Evolutionary conservation across 2,113 vertebrate genomes (phyloP), one percentile per base, ranked within the genome.

Genomic region (Syngnathoides biaculeatus): DNA sequence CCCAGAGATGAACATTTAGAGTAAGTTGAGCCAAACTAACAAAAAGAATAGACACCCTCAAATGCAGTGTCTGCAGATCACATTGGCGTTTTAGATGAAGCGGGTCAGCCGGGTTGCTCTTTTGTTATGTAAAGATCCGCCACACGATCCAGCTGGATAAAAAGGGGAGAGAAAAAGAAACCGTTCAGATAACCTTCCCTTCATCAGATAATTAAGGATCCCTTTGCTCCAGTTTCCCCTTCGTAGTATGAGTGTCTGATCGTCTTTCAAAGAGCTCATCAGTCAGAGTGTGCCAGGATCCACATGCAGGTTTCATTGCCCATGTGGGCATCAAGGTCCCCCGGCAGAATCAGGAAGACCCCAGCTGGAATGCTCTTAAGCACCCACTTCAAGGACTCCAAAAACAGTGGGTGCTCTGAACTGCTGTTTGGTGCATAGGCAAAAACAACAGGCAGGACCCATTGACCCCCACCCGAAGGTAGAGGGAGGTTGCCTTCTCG

Each of bases 101-200:
- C 70, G 38, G 68, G 72, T 71, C 61, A 42, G 85, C 70, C 84
- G 75, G 82, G 84, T 74, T 77, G 84, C 84, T 90, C 91, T 92
- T 93, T 93, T 92, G 78, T 91, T 90, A 92, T 91, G 90, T 92
- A 92, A 92, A 93, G 86, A 84, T 82, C 62, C 67, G 90, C 85
- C 84, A 93, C 91, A 80, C 87, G 89, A 88, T 90, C 90, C 84
- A 59, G 55, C 53, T n/a, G 79, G 66, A 89, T 87, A 87, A 91
- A 62, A 88, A 88, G 81, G 87, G 83, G 87, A 73, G 87, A 71
- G 89, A 86, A 92, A 89, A 91, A 90, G 87, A 91, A 86, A 82
- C 82, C 86, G 85, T 91, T 89, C 89, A 88, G 94, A 93, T 92
- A 92, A 92, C 89, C 88, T 91, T 83, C 86, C 84, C 84, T 86